Conservation (phyloP, 2,888 invertebrate species). For the Oligia fasciuncula region DNA sequence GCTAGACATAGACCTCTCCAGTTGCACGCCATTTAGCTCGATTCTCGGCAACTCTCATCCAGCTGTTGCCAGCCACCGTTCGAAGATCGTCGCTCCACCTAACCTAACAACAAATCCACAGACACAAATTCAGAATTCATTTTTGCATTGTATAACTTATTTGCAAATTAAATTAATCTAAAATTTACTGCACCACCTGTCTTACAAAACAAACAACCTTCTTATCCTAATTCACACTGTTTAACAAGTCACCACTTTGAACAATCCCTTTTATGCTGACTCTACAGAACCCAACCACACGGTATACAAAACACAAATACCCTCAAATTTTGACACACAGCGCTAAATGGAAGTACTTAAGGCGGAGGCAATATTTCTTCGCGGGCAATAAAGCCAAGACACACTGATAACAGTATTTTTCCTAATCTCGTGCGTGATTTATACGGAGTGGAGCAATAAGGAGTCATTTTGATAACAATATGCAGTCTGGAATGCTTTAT, state of each 20-base stretch:
- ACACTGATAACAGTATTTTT: conserved; percentile 70
- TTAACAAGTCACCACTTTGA: background rate
- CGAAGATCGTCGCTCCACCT: too few relatives aligned
- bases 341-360: conserved; percentile 74
- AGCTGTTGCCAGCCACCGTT: too few relatives aligned
- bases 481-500: conserved; percentile 55
- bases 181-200: background rate
- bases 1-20: too few relatives aligned
- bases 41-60: too few relatives aligned
- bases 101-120: too few relatives aligned
- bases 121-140: too few relatives aligned
- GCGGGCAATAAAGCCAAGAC: conserved; percentile 76
- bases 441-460: conserved; percentile 65
- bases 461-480: conserved; percentile 68
- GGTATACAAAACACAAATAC: conserved; percentile 67
- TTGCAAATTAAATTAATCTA: background rate
- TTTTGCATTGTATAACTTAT: too few relatives aligned
- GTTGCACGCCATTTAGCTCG: too few relatives aligned
- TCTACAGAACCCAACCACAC: conserved; percentile 33
- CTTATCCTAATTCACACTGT: background rate
- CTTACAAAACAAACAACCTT: background rate
- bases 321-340: conserved; percentile 77
- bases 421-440: conserved; percentile 69
- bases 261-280: conserved; percentile 5
- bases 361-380: conserved; percentile 76